A percentile compares a stretch with the other conserved stretches of the same genome.
phyloP scores from a whole-genome alignment of 53 echinoderm and acorn worm genomes.

The Holothuria leucospilota region DNA sequence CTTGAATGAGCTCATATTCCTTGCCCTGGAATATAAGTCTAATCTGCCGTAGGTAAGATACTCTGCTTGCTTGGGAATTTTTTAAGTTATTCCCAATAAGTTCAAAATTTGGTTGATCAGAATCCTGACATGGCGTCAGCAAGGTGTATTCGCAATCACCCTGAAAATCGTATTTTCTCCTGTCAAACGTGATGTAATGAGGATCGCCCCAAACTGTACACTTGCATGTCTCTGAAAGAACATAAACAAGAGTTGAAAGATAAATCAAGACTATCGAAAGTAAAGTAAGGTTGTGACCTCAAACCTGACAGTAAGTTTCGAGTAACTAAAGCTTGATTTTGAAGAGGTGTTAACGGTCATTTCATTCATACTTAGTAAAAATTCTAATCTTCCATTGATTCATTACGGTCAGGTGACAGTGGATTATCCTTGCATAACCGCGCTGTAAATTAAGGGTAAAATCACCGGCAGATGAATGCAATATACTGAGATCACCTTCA shows the following conservation, averaged over 20 bases:
- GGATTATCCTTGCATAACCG: too few relatives aligned
- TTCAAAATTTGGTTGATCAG: conserved; percentile 1
- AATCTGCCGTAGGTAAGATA: conserved; percentile 6
- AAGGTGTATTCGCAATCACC: conserved; percentile 30
- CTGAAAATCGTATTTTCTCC: neutral
- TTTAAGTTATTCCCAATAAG: neutral
- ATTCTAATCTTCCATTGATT: too few relatives aligned
- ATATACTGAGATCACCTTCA: too few relatives aligned
- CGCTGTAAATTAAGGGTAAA: too few relatives aligned
- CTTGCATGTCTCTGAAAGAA: neutral
- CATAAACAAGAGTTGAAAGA: neutral
- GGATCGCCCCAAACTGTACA: conserved; percentile 14
- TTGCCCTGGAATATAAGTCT: conserved; percentile 7
- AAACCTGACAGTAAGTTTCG: too few relatives aligned
- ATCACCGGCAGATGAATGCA: too few relatives aligned
- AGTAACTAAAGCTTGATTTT: too few relatives aligned
- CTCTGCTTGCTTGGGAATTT: neutral
- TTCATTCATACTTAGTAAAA: too few relatives aligned
- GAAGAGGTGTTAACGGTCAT: too few relatives aligned
- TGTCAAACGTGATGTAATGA: neutral
- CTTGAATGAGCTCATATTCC: neutral
- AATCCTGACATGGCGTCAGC: neutral
- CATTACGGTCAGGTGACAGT: too few relatives aligned
- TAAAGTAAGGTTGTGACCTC: too few relatives aligned
- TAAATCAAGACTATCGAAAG: too few relatives aligned